Evolutionary conservation across 2,888 invertebrate genomes (phyloP), one percentile per base, ranked within the genome.

Genomic region (Phorcus lineatus): DNA sequence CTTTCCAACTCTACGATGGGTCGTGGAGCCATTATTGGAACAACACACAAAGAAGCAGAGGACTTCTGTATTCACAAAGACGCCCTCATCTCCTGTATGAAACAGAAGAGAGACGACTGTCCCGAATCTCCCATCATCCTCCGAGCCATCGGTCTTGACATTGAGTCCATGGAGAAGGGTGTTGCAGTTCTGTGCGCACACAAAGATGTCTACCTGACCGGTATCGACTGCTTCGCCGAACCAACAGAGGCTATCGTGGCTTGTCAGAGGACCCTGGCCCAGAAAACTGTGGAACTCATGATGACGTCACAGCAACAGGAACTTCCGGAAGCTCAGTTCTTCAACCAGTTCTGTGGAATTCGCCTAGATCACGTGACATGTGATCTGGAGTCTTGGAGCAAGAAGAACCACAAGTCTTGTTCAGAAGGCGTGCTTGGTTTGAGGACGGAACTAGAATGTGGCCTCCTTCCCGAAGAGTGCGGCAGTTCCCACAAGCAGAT

Each of bases 361-460:
- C 54, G 81, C 40, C 55, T 81, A 6, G 55, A 75, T 0, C 81
- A 84, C 47, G 78, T 82, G 9, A 81, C 74, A 2, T 85, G 85
- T 57, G 85, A 84, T 62, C 74, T 85, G 52, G 67, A 66, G 17
- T n/a, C 82, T 55, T 85, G 85, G 85, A 11, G 11, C n/a, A 57
- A 62, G 40, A 83, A 83, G 74, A 82, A 79, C 31, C 82, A 83
- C 82, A 80, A 78, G 40, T 74, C 81, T 28, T 85, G 85, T 74
- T 79, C 52, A 17, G 54, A 74, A 0, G 78, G 75, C 17, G 83
- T 82, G 54, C 81, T 85, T 24, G 83, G 83, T 2, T 75, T 85
- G 57, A 74, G 85, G n/a, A 67, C 81, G 22, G 83, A 85, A 80
- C 76, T 85, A 78, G 85, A 85, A 75, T 85, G 85, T 74, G 81